These are phyloP conservation scores for Celastrina argiolus DNA, from an alignment of 2,888 invertebrate genomes.

Conservation along the genomic window DNA sequence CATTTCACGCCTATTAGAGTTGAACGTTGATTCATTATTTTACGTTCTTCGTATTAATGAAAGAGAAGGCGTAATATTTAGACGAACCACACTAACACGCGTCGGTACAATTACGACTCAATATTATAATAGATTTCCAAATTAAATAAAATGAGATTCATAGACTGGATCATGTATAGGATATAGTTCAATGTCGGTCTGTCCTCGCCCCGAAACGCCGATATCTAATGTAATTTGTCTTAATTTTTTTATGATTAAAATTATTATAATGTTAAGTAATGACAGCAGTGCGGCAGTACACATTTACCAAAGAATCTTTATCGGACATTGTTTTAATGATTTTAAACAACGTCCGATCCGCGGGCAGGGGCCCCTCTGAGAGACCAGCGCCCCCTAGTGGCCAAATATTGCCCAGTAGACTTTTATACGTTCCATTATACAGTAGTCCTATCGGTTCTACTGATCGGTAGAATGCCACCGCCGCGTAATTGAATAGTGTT, in stretches of 20 bases:
- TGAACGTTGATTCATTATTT: too few relatives aligned
- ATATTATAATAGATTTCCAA: background rate
- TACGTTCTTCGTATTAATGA: too few relatives aligned
- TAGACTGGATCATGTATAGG: background rate
- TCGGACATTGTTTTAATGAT: background rate
- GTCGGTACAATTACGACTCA: too few relatives aligned
- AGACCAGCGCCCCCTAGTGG: too few relatives aligned
- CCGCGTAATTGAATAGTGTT: constrained; percentile 59
- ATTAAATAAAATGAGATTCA: constrained; percentile 8
- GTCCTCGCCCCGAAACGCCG: constrained; percentile 4
- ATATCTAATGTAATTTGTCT: constrained; percentile 17
- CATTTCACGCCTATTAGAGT: too few relatives aligned
- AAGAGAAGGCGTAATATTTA: too few relatives aligned
- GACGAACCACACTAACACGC: too few relatives aligned
- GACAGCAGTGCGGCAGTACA: constrained; percentile 3
- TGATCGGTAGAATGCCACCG: constrained; percentile 27
- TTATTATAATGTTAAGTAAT: constrained; percentile 4
- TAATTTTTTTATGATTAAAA: constrained; percentile 5
- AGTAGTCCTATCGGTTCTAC: background rate
- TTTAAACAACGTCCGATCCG: background rate
- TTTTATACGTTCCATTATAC: background rate
- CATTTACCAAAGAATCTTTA: background rate
- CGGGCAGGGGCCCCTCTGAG: too few relatives aligned
- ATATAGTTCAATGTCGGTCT: background rate
- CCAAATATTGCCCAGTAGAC: too few relatives aligned